Evolutionary conservation across 2,888 invertebrate species (phyloP), one percentile per base, ranked within the genome.

Genomic region (Choristoneura rosaceana): DNA sequence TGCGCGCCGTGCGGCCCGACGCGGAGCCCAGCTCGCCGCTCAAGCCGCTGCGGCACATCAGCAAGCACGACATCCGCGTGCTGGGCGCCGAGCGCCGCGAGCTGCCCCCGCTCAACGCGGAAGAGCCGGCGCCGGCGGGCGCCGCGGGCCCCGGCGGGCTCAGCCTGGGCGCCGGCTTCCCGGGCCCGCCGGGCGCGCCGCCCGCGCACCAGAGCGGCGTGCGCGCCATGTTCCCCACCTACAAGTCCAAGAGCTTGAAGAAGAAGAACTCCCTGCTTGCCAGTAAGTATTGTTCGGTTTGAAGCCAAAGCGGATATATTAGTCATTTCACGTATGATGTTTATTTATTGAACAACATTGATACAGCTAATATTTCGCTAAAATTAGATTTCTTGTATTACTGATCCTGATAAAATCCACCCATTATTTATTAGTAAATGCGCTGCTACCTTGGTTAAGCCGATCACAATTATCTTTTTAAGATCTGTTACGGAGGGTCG

Each of bases 201-300:
- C 74, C 76, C 76, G 77, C 74, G 69, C 95, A 88, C 8, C 14
- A 9, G 3, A 41, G 61, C 61, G 92, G 94, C 41, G 94, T 94
- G 2, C 84, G 95, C n/a, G 95, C 94, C 25, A 94, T 95, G 76
- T 95, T 95, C 80, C 94, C 95, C 38, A 88, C 94, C 0, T 93
- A 94, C 74, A 96, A 96, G 83, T 95, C 95, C 0, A 89, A 95
- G 75, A 95, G 95, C n/a, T 87, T 95, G 55, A 96, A 96, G 83
- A 97, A 97, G 90, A 96, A 96, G 83, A 97, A 96, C 83, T 96
- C 96, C 34, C 94, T 97, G 45, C 90, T 97, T 45, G 96, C 96
- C 52, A 97, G 96, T 97, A 84, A 95, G 96, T 95, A 34, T 5
- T 10, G 12, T 25, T 25, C n/a, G n/a, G n/a, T n/a, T 25, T 25